Conservation (phyloP, 1,140 invertebrate species). For the Argopecten irradians region DNA sequence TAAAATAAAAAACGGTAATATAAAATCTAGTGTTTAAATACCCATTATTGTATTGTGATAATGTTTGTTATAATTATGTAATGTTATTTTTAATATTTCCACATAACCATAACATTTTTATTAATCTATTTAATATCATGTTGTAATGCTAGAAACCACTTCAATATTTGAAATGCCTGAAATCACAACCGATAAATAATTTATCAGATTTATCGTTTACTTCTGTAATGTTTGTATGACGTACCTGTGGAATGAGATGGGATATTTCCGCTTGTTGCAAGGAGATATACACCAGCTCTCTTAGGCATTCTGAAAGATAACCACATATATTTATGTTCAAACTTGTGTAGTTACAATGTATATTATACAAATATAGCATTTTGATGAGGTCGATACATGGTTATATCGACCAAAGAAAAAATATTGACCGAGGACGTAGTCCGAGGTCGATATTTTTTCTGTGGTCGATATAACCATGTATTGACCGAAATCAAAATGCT, state of each 20-base stretch:
- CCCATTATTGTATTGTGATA: too few species aligned
- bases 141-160: neutral
- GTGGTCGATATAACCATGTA: too few species aligned
- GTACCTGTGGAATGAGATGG: conserved; percentile 80
- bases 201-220: neutral
- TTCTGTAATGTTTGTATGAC: neutral
- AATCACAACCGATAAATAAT: neutral
- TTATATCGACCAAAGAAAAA: too few species aligned
- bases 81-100: neutral
- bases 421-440: too few species aligned
- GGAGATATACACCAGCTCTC: conserved; percentile 90
- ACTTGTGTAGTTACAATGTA: too few species aligned
- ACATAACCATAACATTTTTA: neutral
- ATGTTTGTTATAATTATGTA: neutral
- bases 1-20: conserved; percentile 23
- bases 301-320: conserved; percentile 78
- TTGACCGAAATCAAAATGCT: too few species aligned
- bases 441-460: too few species aligned
- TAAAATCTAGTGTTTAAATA: too few species aligned
- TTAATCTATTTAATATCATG: neutral
- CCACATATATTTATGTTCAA: neutral
- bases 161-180: neutral
- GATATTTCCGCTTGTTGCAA: conserved; percentile 90
- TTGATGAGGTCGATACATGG: too few species aligned
- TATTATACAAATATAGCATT: too few species aligned